These are phyloP conservation scores for Galaxea fascicularis DNA, from an alignment of 92 coral and sea anemone species.

Conservation along the genomic window DNA sequence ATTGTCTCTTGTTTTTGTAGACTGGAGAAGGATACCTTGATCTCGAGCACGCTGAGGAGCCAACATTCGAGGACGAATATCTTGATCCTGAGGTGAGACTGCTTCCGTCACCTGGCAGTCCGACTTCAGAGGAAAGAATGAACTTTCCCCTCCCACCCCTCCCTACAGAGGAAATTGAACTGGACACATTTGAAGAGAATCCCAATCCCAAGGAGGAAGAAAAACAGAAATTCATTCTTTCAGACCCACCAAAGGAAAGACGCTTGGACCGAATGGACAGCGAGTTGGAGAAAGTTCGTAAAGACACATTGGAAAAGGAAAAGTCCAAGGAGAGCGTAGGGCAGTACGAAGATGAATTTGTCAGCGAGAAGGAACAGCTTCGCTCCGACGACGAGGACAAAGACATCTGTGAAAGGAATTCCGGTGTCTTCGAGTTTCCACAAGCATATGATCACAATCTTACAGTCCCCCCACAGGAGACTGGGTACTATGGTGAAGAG, in stretches of 20 bases:
- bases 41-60: constrained; percentile 65
- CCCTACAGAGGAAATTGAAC: constrained; percentile 78
- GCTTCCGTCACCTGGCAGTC: constrained; percentile 54
- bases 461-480: constrained; percentile 11
- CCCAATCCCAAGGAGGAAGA: constrained; percentile 44
- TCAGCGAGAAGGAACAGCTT: constrained; percentile 81
- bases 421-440: constrained; percentile 75
- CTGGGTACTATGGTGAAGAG: constrained; percentile 31
- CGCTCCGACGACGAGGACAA: constrained; percentile 75
- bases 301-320: constrained; percentile 70
- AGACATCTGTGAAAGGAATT: constrained; percentile 79
- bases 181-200: constrained; percentile 61
- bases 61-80: constrained; percentile 59
- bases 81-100: constrained; percentile 65
- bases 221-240: constrained; percentile 55
- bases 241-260: constrained; percentile 71
- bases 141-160: constrained; percentile 82
- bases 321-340: constrained; percentile 57
- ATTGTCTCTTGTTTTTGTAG: constrained; percentile 27
- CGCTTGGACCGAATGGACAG: constrained; percentile 45
- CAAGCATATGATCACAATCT: constrained; percentile 35
- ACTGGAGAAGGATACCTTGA: constrained; percentile 85
- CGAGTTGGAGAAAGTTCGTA: constrained; percentile 77
- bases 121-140: constrained; percentile 53
- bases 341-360: constrained; percentile 51